These are phyloP conservation scores for Drosophila lowei DNA, from an alignment of 1,140 invertebrate genomes.

Conservation along the genomic window DNA sequence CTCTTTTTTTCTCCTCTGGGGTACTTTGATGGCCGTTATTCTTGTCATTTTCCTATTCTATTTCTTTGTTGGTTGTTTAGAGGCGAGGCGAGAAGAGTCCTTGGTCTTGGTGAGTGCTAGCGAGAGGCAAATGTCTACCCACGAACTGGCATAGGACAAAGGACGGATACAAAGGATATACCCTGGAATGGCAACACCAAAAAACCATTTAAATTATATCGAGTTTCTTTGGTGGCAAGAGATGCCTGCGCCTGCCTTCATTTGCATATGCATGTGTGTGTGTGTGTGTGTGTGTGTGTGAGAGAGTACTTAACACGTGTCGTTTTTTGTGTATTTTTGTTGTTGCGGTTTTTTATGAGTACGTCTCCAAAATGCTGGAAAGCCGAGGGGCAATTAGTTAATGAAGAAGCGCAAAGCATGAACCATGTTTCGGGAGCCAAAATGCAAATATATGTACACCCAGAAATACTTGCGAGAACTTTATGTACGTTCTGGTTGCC, in stretches of 20 bases:
- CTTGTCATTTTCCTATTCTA: too few species aligned
- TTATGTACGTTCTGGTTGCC: neutral
- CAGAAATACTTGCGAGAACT: too few species aligned
- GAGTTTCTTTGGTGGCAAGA: conserved; percentile 39
- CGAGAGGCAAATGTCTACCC: too few species aligned
- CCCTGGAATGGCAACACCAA: too few species aligned
- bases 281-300: conserved; percentile 49
- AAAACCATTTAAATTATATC: conserved; percentile 67
- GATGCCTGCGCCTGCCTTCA: conserved; percentile 16
- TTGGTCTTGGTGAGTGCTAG: too few species aligned
- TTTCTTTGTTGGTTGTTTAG: too few species aligned
- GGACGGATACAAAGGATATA: too few species aligned
- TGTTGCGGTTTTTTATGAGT: conserved; percentile 1
- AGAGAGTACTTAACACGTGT: conserved; percentile 73
- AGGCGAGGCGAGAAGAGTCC: too few species aligned
- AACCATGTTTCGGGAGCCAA: conserved; percentile 25
- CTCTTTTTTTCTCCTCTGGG: too few species aligned
- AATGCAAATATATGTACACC: conserved; percentile 30
- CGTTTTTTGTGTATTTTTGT: conserved; percentile 10
- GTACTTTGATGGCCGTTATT: too few species aligned
- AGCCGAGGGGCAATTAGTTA: conserved; percentile 61
- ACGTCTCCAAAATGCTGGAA: conserved; percentile 15
- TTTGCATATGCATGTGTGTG: conserved; percentile 56
- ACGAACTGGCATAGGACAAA: too few species aligned
- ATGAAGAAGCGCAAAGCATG: conserved; percentile 59